Evolutionary conservation across 2,113 vertebrate species (phyloP), one percentile per base, ranked within the genome.

Genomic region (Mellivora capensis): DNA sequence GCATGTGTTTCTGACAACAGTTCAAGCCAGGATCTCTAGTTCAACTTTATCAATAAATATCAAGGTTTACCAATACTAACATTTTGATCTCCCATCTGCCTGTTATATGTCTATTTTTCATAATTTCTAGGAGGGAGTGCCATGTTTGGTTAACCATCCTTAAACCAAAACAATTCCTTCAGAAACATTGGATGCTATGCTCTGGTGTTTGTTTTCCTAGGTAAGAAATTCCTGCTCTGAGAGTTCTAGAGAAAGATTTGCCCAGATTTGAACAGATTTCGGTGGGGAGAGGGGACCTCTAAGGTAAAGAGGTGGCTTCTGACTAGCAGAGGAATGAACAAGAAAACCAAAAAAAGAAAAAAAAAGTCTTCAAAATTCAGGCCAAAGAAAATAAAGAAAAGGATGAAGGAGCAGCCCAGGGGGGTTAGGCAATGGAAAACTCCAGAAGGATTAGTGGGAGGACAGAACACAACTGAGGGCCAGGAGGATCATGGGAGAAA

Each of bases 221-320:
- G 7, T 29, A 71, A 81, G 71, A 93, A 64, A 83, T 90, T 71
- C 14, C 62, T 93, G 17, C 80, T 87, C 74, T 71, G 49, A 79
- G 49, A 96, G 27, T 79, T 96, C 31, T 57, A 61, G 37, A 94
- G 52, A 96, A 82, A 86, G 37, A 83, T 86, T 52, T 91, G n/a
- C 47, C 44, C 39, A 49, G 11, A 86, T 86, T 74, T 93, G 21
- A 93, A 76, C 79, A 76, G 47, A 54, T 80, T 95, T 86, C 17
- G 6, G 29, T n/a, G 27, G 29, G 17, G 27, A 8, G 1, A 2
- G 4, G 34, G 17, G 25, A 69, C n/a, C 54, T 37, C 62, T 23
- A 90, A 64, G 18, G 20, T 80, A 87, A 89, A 93, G n/a, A 85
- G 37, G 76, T 81, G 29, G 59, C 44, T 87, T 96, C 76, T 81